phyloP scores from a whole-genome alignment of 2,888 invertebrate species.

The Drosophila dives region DNA sequence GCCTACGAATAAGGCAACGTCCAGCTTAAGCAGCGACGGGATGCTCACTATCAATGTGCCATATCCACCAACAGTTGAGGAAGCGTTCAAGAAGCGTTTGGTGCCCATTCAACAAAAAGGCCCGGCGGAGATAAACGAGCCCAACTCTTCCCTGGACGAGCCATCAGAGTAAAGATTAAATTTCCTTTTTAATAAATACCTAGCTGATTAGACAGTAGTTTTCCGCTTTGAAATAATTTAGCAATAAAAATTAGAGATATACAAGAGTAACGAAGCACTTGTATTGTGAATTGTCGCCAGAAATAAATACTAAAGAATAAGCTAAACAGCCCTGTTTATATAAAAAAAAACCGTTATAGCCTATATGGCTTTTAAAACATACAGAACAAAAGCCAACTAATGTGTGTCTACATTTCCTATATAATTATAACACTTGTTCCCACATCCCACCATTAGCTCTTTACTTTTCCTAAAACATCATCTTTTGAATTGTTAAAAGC shows the following conservation, averaged over 20 bases:
- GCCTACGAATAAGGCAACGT: conserved; percentile 91
- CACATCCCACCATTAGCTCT: neutral
- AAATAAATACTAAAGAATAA: neutral
- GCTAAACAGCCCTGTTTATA: neutral
- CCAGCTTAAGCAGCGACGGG: conserved; percentile 91
- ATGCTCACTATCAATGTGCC: conserved; percentile 89
- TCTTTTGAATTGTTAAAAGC: neutral
- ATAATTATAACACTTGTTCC: neutral
- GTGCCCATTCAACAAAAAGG: conserved; percentile 88
- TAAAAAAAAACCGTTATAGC: neutral
- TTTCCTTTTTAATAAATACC: neutral
- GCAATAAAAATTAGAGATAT: neutral
- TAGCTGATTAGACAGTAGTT: neutral
- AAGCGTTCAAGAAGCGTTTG: conserved; percentile 85
- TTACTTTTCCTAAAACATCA: neutral
- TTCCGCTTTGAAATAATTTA: neutral
- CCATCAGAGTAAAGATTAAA: conserved; percentile 1
- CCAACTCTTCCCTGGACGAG: conserved; percentile 24
- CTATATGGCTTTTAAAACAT: too few relatives aligned
- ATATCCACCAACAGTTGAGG: conserved; percentile 80
- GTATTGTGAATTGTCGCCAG: neutral
- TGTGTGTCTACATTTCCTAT: neutral
- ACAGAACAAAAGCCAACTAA: neutral
- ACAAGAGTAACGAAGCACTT: neutral
- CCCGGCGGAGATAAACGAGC: conserved; percentile 28